Evolutionary conservation across 2,797 vertebrate genomes (phyloP).

Genomic region (Acrossocheilus wenchowensis): DNA sequence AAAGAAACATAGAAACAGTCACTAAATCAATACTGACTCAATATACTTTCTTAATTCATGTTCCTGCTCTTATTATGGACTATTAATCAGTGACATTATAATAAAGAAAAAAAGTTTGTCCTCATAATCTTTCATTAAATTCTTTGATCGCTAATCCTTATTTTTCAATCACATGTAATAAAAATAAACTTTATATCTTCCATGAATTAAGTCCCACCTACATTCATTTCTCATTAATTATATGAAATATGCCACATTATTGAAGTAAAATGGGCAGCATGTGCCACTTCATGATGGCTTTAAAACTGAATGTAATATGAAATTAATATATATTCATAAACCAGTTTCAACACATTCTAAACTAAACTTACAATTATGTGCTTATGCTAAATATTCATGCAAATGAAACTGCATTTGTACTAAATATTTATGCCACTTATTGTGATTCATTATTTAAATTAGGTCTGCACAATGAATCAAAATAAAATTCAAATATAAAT

Average conservation of each 20-base stretch:
- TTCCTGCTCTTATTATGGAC: not conserved
- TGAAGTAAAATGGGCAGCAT: not conserved
- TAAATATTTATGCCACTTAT: not conserved
- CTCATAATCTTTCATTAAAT: not conserved
- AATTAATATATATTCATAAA: not conserved
- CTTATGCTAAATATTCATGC: no score
- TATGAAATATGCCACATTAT: not conserved
- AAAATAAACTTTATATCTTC: not conserved
- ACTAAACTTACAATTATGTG: not conserved
- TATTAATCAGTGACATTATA: not conserved
- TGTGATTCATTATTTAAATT: not conserved
- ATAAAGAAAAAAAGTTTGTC: not conserved
- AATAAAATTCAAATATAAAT: not conserved
- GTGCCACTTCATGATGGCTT: not conserved
- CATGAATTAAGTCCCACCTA: not conserved
- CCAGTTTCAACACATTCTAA: not conserved
- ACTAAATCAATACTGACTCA: not conserved
- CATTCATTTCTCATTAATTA: not conserved
- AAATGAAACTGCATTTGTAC: not conserved
- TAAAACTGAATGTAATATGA: not conserved
- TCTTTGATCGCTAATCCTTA: not conserved
- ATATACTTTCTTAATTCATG: not conserved
- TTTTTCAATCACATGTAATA: not conserved
- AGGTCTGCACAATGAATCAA: not conserved
- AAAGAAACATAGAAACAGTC: not conserved